These are phyloP conservation scores for Lasioglossum figueresi DNA, from an alignment of 2,888 invertebrate genomes.

Conservation along the genomic window DNA sequence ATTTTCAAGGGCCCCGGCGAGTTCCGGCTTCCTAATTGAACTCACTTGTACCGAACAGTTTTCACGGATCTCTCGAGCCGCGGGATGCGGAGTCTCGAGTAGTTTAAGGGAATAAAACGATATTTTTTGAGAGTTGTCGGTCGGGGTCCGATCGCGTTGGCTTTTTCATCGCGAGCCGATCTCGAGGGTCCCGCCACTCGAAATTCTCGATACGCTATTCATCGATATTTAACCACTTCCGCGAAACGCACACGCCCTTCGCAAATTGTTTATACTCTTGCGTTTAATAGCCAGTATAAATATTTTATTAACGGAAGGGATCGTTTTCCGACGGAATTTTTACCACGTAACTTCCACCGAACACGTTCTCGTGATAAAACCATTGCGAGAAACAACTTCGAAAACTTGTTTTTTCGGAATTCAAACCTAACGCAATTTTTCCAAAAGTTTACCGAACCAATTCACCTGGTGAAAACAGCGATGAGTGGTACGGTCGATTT, in stretches of 20 bases:
- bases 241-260: not conserved
- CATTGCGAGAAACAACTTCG: no score
- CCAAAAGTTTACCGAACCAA: not conserved
- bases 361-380: no score
- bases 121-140: not conserved
- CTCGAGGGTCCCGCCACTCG: not conserved
- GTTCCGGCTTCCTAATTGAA: not conserved
- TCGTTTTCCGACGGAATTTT: no score
- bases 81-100: not conserved
- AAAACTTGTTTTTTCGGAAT: no score
- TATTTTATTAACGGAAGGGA: no score
- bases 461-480: not conserved
- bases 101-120: not conserved
- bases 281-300: no score
- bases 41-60: not conserved
- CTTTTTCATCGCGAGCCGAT: not conserved
- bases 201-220: not conserved
- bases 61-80: not conserved
- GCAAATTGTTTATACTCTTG: not conserved
- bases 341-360: no score
- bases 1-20: not conserved
- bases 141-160: not conserved
- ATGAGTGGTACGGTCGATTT: not conserved
- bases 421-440: no score
- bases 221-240: not conserved